These are phyloP conservation scores for Zeugodacus cucurbitae DNA, from an alignment of 1,140 invertebrate species.

Conservation along the genomic window DNA sequence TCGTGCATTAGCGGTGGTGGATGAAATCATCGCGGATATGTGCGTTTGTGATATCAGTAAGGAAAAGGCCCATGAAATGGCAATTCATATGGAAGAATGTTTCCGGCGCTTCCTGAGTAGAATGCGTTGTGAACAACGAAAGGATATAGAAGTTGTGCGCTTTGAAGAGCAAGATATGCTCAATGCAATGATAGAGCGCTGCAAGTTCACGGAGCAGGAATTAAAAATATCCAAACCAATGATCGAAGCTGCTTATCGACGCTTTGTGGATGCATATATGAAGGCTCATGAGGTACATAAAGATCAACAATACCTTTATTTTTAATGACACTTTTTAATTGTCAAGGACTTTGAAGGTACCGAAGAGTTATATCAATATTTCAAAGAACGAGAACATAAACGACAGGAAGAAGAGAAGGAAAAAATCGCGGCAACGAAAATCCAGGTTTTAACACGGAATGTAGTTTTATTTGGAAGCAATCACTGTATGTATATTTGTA, in stretches of 20 bases:
- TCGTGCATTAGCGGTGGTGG: conserved; percentile 53
- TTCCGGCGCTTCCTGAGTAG: conserved; percentile 59
- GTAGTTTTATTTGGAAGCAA: background rate
- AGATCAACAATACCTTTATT: background rate
- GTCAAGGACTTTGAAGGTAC: conserved; percentile 51
- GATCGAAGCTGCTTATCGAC: conserved; percentile 58
- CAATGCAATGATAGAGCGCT: conserved; percentile 56
- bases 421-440: conserved; percentile 50
- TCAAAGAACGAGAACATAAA: conserved; percentile 57
- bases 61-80: conserved; percentile 56
- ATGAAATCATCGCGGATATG: conserved; percentile 58
- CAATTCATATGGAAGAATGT: conserved; percentile 56
- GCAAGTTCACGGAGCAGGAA: conserved; percentile 54
- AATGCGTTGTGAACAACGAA: conserved; percentile 56
- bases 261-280: conserved; percentile 62
- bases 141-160: conserved; percentile 52
- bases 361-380: conserved; percentile 59
- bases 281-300: conserved; percentile 48
- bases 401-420: conserved; percentile 48
- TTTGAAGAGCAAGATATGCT: conserved; percentile 58
- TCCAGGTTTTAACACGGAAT: conserved; percentile 46
- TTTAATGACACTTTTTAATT: background rate
- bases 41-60: conserved; percentile 57
- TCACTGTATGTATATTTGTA: background rate
- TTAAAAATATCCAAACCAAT: conserved; percentile 54